phyloP scores from a whole-genome alignment of 2,113 vertebrate species.

The Rhizomys pruinosus region DNA sequence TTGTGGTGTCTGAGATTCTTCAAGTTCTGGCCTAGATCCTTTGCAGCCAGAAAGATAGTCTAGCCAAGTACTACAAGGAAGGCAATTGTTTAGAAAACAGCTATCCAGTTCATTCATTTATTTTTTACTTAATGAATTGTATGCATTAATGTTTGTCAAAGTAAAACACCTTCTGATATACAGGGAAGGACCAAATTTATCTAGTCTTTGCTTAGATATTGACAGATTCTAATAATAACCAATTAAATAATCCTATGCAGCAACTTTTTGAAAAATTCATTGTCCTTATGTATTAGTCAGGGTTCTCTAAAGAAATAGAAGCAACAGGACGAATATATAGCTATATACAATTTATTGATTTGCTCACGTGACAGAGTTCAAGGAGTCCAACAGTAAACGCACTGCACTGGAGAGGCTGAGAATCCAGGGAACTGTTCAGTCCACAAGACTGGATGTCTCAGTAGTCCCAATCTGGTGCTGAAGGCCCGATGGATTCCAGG shows the following conservation, averaged over 20 bases:
- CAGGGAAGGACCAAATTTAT: background rate
- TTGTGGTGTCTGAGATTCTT: too few species aligned
- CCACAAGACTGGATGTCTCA: too few species aligned
- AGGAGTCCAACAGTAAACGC: too few species aligned
- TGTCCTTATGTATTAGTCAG: too few species aligned
- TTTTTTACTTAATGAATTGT: background rate
- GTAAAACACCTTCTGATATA: background rate
- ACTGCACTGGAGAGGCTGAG: too few species aligned
- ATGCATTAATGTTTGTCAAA: background rate
- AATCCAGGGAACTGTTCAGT: too few species aligned
- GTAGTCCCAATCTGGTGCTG: too few species aligned
- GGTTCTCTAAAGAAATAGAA: too few species aligned
- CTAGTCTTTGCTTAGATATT: background rate
- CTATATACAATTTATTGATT: too few species aligned
- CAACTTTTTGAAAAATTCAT: background rate
- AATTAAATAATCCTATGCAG: background rate
- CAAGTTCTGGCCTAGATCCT: background rate
- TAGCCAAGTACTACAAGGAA: background rate
- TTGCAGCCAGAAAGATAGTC: background rate
- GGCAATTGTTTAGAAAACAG: background rate
- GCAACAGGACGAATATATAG: too few species aligned
- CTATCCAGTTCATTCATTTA: background rate
- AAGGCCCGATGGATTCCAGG: too few species aligned
- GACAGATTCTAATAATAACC: background rate
- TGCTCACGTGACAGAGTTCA: too few species aligned